phyloP scores from a whole-genome alignment of 2,797 vertebrate species.

The Lagodon rhomboides region DNA sequence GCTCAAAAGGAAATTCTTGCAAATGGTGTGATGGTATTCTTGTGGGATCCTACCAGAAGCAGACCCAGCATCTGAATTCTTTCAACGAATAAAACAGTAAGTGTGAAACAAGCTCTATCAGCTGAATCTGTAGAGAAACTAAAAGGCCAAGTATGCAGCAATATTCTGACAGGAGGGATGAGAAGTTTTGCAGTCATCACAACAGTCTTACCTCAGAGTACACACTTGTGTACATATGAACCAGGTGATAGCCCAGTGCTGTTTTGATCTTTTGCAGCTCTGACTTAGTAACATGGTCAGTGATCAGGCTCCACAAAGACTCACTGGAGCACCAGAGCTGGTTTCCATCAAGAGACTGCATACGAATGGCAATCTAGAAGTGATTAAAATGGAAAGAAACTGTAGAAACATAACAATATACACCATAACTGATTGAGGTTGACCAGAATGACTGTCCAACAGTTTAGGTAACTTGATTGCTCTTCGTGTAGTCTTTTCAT shows the following conservation, averaged over 20 bases:
- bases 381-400: conserved; percentile 10
- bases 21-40: conserved; percentile 41
- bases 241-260: conserved; percentile 84
- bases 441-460: background rate
- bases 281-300: conserved; percentile 80
- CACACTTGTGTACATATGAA: conserved; percentile 88
- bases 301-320: conserved; percentile 88
- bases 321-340: conserved; percentile 61
- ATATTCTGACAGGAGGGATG: background rate
- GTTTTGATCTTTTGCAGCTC: conserved; percentile 85
- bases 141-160: conserved; percentile 7
- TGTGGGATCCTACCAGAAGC: conserved; percentile 29
- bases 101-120: background rate
- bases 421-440: background rate
- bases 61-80: conserved; percentile 27
- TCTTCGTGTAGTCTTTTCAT: background rate
- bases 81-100: conserved; percentile 27
- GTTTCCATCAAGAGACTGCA: conserved; percentile 71
- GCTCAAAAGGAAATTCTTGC: conserved; percentile 49
- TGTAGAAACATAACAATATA: background rate
- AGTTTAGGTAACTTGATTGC: no score
- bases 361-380: conserved; percentile 34
- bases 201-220: conserved; percentile 86
- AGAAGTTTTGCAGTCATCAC: background rate
- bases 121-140: conserved; percentile 4